Evolutionary conservation across 2,113 vertebrate species (phyloP), one percentile per base, ranked within the genome.

Genomic region (Rhinoderma darwinii): DNA sequence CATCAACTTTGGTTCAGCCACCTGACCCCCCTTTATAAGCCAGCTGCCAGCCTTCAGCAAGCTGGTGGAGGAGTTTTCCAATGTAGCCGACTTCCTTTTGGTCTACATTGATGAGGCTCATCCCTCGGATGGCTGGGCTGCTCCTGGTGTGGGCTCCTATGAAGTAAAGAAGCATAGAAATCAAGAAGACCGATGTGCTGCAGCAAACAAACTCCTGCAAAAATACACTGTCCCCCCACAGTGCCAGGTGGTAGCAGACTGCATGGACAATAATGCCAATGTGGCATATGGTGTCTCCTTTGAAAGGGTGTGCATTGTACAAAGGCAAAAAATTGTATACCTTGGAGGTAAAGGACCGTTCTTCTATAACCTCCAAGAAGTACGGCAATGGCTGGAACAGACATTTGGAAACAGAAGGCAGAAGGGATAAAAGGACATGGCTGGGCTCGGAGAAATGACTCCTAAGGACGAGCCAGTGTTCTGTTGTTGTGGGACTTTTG

Each of bases 21-120:
- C 97, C 92, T 99, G 98, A 99, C 98, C 98, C 83, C 98, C 98
- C 0, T 99, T 99, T 84, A 95, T 96, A 56, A 96, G 91, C 95
- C 96, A 98, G 92, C 94, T 99, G 93, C 96, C 97, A 0, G 94
- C 96, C 88, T 99, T 99, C 93, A 93, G 97, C 93, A 95, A 94
- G 92, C 92, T 99, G 94, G 97, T 98, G 91, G 98, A 99, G 89
- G 96, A 98, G 92, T 99, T 97, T 92, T 96, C 97, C 0, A 93
- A 96, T 12, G 97, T 97, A 88, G 98, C 97, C 18, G 97, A 99
- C 92, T 99, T 99, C 91, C 92, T 99, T 89, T 91, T 99, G 88
- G 98, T 99, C 89, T 99, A 99, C 95, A 98, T 99, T 2, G 98
- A 98, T 72, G 98, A 99, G 92, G 98, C 98, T 88, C 98, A 99